Percentiles rank a stretch among this genome's conserved stretches.
These are phyloP conservation scores for Crocuta crocuta DNA, from an alignment of 2,113 vertebrate genomes.

Conservation along the genomic window DNA sequence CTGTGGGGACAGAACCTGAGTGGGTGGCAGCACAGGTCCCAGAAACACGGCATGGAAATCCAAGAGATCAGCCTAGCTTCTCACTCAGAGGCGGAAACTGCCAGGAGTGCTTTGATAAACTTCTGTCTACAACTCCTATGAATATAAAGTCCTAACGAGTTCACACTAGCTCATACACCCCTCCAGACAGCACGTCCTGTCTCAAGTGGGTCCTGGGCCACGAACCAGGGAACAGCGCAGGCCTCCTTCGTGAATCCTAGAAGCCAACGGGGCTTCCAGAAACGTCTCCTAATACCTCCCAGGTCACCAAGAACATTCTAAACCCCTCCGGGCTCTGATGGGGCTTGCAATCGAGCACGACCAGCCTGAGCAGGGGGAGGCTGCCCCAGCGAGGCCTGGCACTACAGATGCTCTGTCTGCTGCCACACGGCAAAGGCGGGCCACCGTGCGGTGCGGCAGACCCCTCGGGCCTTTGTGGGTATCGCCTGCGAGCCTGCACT, in stretches of 20 bases:
- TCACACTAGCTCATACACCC: not conserved
- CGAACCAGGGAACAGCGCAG: too few species aligned
- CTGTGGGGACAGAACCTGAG: not conserved
- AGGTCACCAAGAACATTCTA: not conserved
- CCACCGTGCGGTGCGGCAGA: too few species aligned
- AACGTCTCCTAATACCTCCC: not conserved
- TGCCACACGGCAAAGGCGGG: not conserved
- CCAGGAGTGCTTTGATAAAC: not conserved
- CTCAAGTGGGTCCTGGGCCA: not conserved
- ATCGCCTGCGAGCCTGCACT: not conserved
- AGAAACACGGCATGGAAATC: not conserved
- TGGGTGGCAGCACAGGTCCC: rapidly evolving
- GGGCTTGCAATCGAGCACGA: not conserved
- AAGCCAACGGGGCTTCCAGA: not conserved
- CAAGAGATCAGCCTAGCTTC: not conserved
- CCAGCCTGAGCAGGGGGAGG: not conserved
- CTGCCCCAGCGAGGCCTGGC: not conserved
- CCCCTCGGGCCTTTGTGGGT: not conserved
- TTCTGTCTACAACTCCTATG: rapidly evolving
- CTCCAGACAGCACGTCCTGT: rapidly evolving
- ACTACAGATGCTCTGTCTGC: not conserved
- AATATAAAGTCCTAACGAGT: rapidly evolving
- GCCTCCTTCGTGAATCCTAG: not conserved
- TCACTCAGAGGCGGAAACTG: not conserved
- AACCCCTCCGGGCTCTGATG: not conserved